Percentiles rank a stretch among this genome's conserved stretches.
Evolutionary conservation across 2,888 invertebrate genomes (phyloP).

Genomic region (Eurytoma californica): DNA sequence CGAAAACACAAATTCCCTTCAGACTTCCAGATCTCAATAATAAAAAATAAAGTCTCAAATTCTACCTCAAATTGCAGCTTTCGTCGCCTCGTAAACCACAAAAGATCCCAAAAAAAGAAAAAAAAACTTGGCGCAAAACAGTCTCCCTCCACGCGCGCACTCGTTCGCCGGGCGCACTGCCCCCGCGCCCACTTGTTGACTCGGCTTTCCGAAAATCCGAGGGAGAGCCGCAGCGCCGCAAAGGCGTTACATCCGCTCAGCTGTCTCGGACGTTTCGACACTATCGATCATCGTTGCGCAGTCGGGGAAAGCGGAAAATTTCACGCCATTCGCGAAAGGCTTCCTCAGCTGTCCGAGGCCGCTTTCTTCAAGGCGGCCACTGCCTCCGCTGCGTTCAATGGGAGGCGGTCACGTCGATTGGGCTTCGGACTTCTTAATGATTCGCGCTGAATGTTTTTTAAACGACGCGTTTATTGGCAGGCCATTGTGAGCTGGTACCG

Average conservation of each 20-base stretch:
- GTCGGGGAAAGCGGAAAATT: constrained; percentile 26
- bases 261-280: constrained; percentile 56
- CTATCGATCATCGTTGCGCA: constrained; percentile 51
- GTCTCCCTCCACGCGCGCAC: background rate
- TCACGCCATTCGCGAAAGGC: constrained; percentile 45
- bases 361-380: constrained; percentile 7
- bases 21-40: too few relatives aligned
- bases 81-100: background rate
- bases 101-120: constrained; percentile 16
- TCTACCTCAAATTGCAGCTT: too few relatives aligned
- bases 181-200: constrained; percentile 11
- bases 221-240: constrained; percentile 21
- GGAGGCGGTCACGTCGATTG: constrained; percentile 13
- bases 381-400: background rate
- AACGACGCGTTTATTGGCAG: background rate
- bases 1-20: too few relatives aligned
- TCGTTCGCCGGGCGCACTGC: constrained; percentile 3
- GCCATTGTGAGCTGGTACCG: background rate
- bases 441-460: constrained; percentile 12
- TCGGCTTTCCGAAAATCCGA: constrained; percentile 35
- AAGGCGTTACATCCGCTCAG: constrained; percentile 62
- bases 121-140: constrained; percentile 7
- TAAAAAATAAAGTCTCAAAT: too few relatives aligned
- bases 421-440: background rate
- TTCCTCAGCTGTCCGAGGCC: constrained; percentile 24